phyloP scores from a whole-genome alignment of 1,140 invertebrate genomes.

The Drosophila subobscura region DNA sequence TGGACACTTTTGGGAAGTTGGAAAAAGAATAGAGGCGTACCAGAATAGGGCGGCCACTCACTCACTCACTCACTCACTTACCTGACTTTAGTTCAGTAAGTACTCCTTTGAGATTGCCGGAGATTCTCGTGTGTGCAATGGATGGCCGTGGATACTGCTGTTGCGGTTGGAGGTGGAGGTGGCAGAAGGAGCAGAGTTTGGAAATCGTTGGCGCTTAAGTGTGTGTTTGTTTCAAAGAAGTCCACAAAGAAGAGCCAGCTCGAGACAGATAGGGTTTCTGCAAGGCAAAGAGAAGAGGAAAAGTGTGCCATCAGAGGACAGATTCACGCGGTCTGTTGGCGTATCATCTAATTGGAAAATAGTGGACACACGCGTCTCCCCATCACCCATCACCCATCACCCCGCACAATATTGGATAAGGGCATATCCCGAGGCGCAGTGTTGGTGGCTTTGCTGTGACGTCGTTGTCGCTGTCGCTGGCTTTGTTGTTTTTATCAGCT shows the following conservation, averaged over 20 bases:
- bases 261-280: slow-evolving; percentile 70
- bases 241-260: slow-evolving; percentile 72
- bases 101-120: slow-evolving; percentile 66
- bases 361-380: slow-evolving; percentile 24
- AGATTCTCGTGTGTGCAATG: slow-evolving; percentile 33
- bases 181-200: slow-evolving; percentile 52
- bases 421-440: neutral
- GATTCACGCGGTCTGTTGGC: slow-evolving; percentile 46
- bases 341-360: slow-evolving; percentile 68
- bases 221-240: slow-evolving; percentile 66
- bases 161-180: slow-evolving; percentile 25
- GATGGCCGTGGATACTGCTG: slow-evolving; percentile 37
- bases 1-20: slow-evolving; percentile 19
- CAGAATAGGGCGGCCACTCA: neutral
- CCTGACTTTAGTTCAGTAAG: slow-evolving; percentile 61
- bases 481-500: slow-evolving; percentile 72
- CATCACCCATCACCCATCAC: no score
- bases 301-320: slow-evolving; percentile 20
- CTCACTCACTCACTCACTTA: slow-evolving; percentile 39
- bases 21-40: neutral
- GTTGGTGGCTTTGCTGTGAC: slow-evolving; percentile 17
- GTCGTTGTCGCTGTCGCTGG: slow-evolving; percentile 29
- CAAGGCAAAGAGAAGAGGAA: slow-evolving; percentile 55
- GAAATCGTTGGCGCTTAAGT: slow-evolving; percentile 50
- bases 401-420: neutral